Evolutionary conservation across 2,888 invertebrate species (phyloP), one percentile per base, ranked within the genome.

Genomic region (Cosmia pyralina): DNA sequence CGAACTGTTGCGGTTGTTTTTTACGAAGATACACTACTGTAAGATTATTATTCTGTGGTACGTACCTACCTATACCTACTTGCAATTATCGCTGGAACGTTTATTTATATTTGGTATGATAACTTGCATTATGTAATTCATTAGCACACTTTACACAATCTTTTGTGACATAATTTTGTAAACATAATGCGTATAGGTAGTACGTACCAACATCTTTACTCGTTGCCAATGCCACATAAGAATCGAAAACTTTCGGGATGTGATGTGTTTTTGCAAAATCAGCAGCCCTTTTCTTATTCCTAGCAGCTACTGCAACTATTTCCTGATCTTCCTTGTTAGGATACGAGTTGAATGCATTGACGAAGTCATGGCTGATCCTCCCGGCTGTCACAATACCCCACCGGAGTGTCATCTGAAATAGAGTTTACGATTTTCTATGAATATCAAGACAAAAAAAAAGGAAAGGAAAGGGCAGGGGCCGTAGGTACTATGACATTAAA

Each of bases 331-430:
- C 93, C 52, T 94, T 96, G 62, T 94, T 90, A 0, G 98, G 97
- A 67, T 97, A 96, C 0, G 97, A 97, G 82, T 97, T 95, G 15
- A 98, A 85, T 0, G 98, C 98, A 38, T 97, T 97, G 2, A 97
- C 97, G 91, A 99, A 99, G 91, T 99, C 99, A 91, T 98, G 97
- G 85, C 97, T 97, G 82, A 99, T 99, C 93, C 97, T 97, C 0
- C 98, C 99, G 58, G 98, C 97, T 63, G 98, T 97, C 6, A 97
- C 97, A 77, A 99, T 98, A 73, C 99, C 99, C 99, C 99, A 99
- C 82, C 97, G 97, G 64, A 98, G 81, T 58, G 92, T 87, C 96
- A 96, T 96, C 94, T 95, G 84, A 57, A 69, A 80, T 22, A 22
- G 6, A 70, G 15, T 44, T 34, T 34, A 53, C 6, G 13, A 52